Percentiles rank a stretch among this genome's conserved stretches.
These are phyloP conservation scores for Hipposideros armiger DNA, from an alignment of 2,113 vertebrate species.

Conservation along the genomic window DNA sequence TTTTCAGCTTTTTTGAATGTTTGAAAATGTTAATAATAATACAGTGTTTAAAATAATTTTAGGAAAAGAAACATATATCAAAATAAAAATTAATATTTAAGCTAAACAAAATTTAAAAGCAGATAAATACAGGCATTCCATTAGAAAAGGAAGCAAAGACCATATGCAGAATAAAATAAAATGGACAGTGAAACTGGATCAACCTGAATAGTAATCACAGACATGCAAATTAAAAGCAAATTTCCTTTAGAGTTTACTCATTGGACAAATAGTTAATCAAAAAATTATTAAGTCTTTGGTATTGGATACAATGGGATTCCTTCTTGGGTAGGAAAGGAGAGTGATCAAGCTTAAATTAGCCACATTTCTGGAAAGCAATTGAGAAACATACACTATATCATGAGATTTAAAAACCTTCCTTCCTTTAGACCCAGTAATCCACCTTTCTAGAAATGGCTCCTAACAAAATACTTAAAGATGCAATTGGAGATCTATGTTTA, in stretches of 20 bases:
- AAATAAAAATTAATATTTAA: slow-evolving; percentile 19
- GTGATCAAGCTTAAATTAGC: background rate
- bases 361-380: background rate
- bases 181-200: background rate
- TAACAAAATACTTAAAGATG: slow-evolving; percentile 40
- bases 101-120: background rate
- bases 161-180: background rate
- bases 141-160: background rate
- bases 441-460: slow-evolving; percentile 15
- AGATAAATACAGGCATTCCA: background rate
- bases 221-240: background rate
- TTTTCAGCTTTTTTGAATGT: background rate
- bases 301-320: background rate
- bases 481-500: background rate
- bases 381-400: background rate
- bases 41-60: slow-evolving; percentile 16
- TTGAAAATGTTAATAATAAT: background rate
- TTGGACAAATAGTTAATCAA: background rate
- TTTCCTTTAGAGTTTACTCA: background rate
- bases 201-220: background rate
- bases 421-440: background rate
- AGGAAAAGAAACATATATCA: background rate
- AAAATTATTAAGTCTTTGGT: background rate
- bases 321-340: background rate
- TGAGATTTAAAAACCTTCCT: background rate